These are phyloP conservation scores for Coendou prehensilis DNA, from an alignment of 2,797 vertebrate genomes.

Conservation along the genomic window DNA sequence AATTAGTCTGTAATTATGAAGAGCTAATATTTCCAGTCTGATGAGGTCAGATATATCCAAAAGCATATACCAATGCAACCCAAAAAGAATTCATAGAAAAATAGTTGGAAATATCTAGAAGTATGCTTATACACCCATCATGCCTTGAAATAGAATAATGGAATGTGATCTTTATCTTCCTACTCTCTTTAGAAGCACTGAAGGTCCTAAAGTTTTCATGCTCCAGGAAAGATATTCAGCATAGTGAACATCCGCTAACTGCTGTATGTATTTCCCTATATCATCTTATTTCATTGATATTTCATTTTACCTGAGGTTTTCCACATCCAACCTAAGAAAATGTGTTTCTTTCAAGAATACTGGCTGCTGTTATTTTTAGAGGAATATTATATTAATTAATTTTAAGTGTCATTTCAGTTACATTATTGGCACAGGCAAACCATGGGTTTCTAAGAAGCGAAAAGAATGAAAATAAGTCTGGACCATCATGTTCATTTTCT, in stretches of 20 bases:
- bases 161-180: background rate
- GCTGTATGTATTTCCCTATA: background rate
- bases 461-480: background rate
- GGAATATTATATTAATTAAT: background rate
- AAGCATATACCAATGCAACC: conserved; percentile 62
- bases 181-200: background rate
- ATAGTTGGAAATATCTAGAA: conserved; percentile 14
- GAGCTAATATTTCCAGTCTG: conserved; percentile 58
- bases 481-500: background rate
- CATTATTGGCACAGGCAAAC: background rate
- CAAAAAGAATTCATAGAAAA: conserved; percentile 53
- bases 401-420: background rate
- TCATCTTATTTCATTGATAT: background rate
- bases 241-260: background rate
- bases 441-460: background rate
- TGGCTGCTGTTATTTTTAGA: background rate
- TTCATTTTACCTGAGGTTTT: background rate
- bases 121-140: background rate
- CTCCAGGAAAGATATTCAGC: background rate
- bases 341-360: background rate
- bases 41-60: conserved; percentile 71
- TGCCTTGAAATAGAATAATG: background rate
- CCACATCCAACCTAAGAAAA: background rate
- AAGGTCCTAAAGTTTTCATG: background rate
- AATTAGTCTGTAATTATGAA: conserved; percentile 71